Base-by-base conservation (phyloP, 2,113 vertebrate species). In the Pedionomus torquatus region DNA sequence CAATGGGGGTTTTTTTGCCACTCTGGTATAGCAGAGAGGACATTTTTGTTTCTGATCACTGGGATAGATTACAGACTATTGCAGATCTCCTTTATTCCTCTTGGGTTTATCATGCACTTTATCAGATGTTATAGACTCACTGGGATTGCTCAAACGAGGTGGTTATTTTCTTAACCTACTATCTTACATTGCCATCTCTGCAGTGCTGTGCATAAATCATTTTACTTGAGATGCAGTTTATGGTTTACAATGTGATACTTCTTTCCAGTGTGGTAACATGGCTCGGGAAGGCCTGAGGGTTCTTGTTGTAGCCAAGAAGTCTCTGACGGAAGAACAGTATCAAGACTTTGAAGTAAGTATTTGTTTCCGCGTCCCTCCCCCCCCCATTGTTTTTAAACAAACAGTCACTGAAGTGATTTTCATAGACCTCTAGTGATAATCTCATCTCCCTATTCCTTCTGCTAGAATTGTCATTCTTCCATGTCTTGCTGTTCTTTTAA, bases 261-360 rank as follows among this genome's bases (percentile, higher is more conserved):
- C 92, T 95, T 84, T 92, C 19, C 97, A 99, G 99, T 99, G 99
- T 64, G 99, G 99, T 26, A 99, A 99, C 97, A 99, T 99, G 99
- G 99, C 99, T 28, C 98, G 99, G 66, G 99, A 99, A 96, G 99
- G 99, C 35, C 97, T 99, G 63, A 98, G 99, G 87, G 99, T 99
- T 74, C 98, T 99, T 0, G 99, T 99, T 3, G 99, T 99, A 88
- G 99, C 99, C 21, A 99, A 99, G 97, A 99, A 99, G 93, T 99
- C 99, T 24, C 98, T 99, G n/a, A 99, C 99, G 0, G 99, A 99
- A 93, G 99, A 99, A 86, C 99, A 99, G 95, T 99, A 99, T 95
- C 99, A 99, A 74, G 99, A 99, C 96, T 99, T 99, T 95, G 99
- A 99, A 98, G 99, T 99, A 95, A 98, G 98, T 60, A 75, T 96